phyloP scores from a whole-genome alignment of 1,140 invertebrate species.

The Drosophila albomicans region DNA sequence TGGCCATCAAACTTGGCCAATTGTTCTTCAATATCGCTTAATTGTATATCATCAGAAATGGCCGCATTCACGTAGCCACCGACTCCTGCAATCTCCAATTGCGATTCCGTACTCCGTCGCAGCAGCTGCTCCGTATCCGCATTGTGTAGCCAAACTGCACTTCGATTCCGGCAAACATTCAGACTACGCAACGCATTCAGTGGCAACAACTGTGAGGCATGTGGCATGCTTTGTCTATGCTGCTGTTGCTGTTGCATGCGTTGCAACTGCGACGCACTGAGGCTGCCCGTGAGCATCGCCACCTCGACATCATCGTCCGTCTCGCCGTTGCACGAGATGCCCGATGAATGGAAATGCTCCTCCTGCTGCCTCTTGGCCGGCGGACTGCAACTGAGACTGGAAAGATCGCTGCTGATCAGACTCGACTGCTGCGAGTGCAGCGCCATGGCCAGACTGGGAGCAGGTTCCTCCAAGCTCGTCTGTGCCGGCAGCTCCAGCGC shows the following conservation, averaged over 20 bases:
- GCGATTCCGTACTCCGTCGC: constrained; percentile 3
- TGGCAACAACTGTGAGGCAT: constrained; percentile 34
- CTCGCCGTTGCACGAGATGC: constrained; percentile 77
- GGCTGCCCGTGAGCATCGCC: constrained; percentile 76
- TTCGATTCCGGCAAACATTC: constrained; percentile 76
- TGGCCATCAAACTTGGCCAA: constrained; percentile 77
- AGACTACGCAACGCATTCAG: constrained; percentile 67
- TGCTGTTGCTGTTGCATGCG: constrained; percentile 36
- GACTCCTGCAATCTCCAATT: neutral
- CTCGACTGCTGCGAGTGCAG: constrained; percentile 63
- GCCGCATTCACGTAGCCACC: constrained; percentile 55
- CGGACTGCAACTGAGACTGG: neutral
- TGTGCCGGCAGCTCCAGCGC: constrained; percentile 60
- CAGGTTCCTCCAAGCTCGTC: constrained; percentile 13
- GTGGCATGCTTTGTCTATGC: neutral
- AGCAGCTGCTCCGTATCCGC: constrained; percentile 64
- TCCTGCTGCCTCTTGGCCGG: constrained; percentile 35
- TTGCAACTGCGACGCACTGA: constrained; percentile 57
- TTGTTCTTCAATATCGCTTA: constrained; percentile 84
- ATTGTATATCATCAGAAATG: constrained; percentile 79
- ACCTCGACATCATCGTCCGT: constrained; percentile 77
- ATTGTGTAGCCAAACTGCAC: constrained; percentile 74
- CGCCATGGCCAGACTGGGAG: constrained; percentile 61
- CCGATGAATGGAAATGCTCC: constrained; percentile 82
- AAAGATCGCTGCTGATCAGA: constrained; percentile 44